phyloP scores from a whole-genome alignment of 2,113 vertebrate species.

The Anolis carolinensis region DNA sequence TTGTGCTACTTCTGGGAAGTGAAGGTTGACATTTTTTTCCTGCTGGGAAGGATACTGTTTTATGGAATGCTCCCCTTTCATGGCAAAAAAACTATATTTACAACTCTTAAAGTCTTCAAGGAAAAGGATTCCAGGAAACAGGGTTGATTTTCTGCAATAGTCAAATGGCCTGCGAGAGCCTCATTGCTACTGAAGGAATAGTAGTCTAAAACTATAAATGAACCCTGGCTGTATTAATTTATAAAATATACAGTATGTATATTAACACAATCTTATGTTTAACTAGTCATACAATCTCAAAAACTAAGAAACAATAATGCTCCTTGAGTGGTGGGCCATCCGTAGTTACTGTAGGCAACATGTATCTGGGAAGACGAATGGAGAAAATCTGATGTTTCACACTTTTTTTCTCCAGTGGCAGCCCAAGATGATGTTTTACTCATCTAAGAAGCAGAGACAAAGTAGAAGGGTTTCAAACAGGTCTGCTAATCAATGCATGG shows the following conservation, averaged over 20 bases:
- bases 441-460: neutral
- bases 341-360: accelerated
- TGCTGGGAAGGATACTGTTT: neutral
- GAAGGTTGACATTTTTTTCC: neutral
- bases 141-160: neutral
- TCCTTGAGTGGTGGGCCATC: conserved; percentile 33
- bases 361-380: accelerated
- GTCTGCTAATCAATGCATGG: neutral
- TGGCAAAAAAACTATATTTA: conserved; percentile 18
- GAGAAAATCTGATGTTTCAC: neutral
- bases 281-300: conserved; percentile 66
- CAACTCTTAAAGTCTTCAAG: conserved; percentile 8
- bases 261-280: conserved; percentile 69
- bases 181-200: conserved; percentile 26
- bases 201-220: conserved; percentile 53
- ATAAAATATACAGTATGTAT: conserved; percentile 60
- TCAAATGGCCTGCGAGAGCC: neutral
- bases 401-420: neutral
- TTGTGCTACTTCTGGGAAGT: neutral
- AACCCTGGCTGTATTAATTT: conserved; percentile 65
- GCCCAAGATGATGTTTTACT: neutral
- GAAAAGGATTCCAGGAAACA: neutral
- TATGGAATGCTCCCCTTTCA: neutral
- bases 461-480: accelerated
- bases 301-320: conserved; percentile 50